Conservation (phyloP, 2,113 vertebrate species). For the Thinocorus orbignyianus region DNA sequence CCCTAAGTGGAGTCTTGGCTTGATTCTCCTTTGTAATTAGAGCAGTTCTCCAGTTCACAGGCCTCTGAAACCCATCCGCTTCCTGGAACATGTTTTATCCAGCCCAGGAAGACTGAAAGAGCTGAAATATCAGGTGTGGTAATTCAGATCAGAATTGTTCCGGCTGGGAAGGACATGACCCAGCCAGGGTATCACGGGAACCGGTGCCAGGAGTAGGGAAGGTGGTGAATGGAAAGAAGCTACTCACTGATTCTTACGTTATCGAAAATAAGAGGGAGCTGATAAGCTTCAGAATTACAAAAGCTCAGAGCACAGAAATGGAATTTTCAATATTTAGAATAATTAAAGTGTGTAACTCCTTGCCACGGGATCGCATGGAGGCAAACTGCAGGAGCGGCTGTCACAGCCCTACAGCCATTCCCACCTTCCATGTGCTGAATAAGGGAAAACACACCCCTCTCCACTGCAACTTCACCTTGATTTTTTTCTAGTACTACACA, state of each 20-base stretch:
- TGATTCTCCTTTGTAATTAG: neutral
- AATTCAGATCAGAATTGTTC: neutral
- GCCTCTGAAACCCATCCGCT: neutral
- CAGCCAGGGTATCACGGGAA: neutral
- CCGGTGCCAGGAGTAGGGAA: fast-evolving
- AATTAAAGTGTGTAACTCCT: neutral
- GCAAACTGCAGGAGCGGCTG: neutral
- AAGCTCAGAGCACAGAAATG: neutral
- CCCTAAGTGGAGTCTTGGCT: neutral
- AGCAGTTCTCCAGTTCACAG: neutral
- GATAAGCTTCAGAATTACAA: neutral
- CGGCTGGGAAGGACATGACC: neutral
- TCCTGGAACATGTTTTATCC: neutral
- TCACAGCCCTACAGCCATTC: neutral
- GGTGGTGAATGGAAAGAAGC: neutral
- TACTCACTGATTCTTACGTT: neutral
- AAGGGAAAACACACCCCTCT: neutral
- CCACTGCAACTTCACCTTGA: neutral
- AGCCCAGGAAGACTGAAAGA: neutral
- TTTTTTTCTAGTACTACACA: neutral
- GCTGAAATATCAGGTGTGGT: neutral
- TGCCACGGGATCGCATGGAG: too few relatives aligned
- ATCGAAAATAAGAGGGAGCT: neutral
- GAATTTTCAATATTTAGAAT: neutral
- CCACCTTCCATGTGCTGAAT: neutral